Percentiles rank a stretch among this genome's conserved stretches.
These are phyloP conservation scores for Drosophila triauraria DNA, from an alignment of 1,140 invertebrate genomes.

Conservation along the genomic window DNA sequence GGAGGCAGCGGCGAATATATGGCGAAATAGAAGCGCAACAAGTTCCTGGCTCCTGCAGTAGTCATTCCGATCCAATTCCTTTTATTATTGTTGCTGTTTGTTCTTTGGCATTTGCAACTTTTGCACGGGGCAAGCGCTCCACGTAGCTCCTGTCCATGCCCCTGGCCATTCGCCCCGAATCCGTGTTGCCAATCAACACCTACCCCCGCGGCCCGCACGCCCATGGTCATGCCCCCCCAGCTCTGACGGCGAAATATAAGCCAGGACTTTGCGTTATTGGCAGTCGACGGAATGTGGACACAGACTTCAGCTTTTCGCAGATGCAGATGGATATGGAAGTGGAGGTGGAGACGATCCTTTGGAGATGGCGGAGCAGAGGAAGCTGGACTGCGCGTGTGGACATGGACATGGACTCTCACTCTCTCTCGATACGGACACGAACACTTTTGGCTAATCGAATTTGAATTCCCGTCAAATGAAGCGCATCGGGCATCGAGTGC, in stretches of 20 bases:
- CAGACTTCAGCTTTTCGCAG: conserved; percentile 21
- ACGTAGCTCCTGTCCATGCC: background rate
- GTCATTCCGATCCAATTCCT: conserved; percentile 47
- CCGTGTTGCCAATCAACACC: conserved; percentile 48
- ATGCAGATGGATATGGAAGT: background rate
- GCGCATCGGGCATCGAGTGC: conserved; percentile 49
- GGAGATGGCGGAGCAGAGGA: background rate
- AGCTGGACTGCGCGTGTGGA: conserved; percentile 16
- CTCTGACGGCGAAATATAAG: conserved; percentile 59
- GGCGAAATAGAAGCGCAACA: conserved; percentile 31
- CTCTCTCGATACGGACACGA: conserved; percentile 18
- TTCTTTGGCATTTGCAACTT: conserved; percentile 47
- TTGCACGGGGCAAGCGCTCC: background rate
- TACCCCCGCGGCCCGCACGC: conserved; percentile 14
- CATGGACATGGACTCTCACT: background rate
- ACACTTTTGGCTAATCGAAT: conserved; percentile 74
- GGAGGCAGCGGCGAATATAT: background rate
- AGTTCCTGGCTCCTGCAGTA: conserved; percentile 36
- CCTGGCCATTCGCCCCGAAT: background rate
- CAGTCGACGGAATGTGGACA: conserved; percentile 47
- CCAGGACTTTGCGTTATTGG: conserved; percentile 56
- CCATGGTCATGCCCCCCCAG: conserved; percentile 8
- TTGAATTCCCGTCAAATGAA: conserved; percentile 66
- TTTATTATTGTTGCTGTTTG: conserved; percentile 48
- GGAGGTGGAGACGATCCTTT: background rate